Evolutionary conservation across 2,888 invertebrate species (phyloP), one percentile per base, ranked within the genome.

Genomic region (Rhingia campestris): DNA sequence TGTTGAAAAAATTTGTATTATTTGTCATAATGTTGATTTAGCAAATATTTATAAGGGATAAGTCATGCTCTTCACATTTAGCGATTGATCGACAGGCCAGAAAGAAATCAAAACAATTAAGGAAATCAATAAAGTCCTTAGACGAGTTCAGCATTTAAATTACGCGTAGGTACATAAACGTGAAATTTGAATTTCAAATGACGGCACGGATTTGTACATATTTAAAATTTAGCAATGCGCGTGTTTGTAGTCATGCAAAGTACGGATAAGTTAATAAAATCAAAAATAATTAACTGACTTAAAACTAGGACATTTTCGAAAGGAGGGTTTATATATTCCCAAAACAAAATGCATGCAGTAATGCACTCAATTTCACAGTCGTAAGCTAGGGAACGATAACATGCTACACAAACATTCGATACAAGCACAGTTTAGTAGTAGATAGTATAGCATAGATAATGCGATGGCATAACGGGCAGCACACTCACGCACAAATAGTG

Each of bases 401-500:
- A 73, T 39, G 59, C 58, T 4, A 51, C 41, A 7, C 30, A 70
- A 33, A 37, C 2, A 49, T 0, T 6, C 6, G 5, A 51, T 22
- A 54, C 4, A 66, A 6, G 35, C 12, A 43, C 43, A 41, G 30
- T 39, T 33, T 41, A 66, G 51, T 9, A 32, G 51, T 41, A 47
- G 47, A 47, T 56, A 56, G 67, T 30, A 47, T 22, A 80, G 41
- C 53, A 66, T 49, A 72, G 51, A 53, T 75, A 77, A 72, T 80
- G 79, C 66, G 74, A 81, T 76, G 74, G 56, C 75, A 75, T 75
- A 84, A 80, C 84, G 70, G 75, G 84, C 84, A 84, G 59, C 89
- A 91, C 91, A 92, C 92, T 92, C 92, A 92, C 92, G 91, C 91
- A 91, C 91, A 90, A 91, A 90, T 89, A 92, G 90, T 90, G 91